Evolutionary conservation across 2,797 vertebrate genomes (phyloP), one percentile per base, ranked within the genome.

Genomic region (Coreius guichenoti): DNA sequence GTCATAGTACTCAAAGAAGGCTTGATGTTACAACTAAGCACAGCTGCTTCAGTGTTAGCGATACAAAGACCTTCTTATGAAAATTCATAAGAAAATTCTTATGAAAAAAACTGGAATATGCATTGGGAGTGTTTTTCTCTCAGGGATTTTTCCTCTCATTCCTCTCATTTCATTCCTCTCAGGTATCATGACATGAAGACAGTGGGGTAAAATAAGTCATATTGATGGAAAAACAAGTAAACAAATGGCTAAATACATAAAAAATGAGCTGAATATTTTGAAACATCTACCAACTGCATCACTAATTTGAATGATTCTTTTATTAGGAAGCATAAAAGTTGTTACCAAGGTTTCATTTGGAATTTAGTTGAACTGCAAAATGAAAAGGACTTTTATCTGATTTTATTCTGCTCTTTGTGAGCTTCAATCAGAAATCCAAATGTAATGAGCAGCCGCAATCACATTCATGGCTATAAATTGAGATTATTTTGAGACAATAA

Each of bases 401-500:
- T 65, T 19, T 43, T 29, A 5, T n/a, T 11, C 43, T 58, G 39
- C 11, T 33, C 54, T 80, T 72, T 49, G 54, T 72, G 54, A 86
- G 61, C 26, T 49, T 43, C 26, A 26, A 68, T 33, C 36, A 56
- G 13, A 84, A 49, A 23, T 61, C 36, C 23, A 39, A 61, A 82
- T 51, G 58, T 70, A 82, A 69, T 58, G 23, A 23, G 54, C 29
- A 61, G 56, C 23, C 21, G 21, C 43, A 82, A 73, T 43, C 8
- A 1, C 74, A 85, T 85, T 73, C 33, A 36, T 5, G 23, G 31
- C 16, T 67, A 45, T 74, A 83, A 45, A 67, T 19, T 73, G 85
- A 73, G 75, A 47, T 54, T 47, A 80, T 69, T 84, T 21, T 39
- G 78, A 70, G 77, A 84, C 72, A 74, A 80, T 80, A 47, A 75